Conservation (phyloP, 2,113 vertebrate species). For the Mobula birostris region DNA sequence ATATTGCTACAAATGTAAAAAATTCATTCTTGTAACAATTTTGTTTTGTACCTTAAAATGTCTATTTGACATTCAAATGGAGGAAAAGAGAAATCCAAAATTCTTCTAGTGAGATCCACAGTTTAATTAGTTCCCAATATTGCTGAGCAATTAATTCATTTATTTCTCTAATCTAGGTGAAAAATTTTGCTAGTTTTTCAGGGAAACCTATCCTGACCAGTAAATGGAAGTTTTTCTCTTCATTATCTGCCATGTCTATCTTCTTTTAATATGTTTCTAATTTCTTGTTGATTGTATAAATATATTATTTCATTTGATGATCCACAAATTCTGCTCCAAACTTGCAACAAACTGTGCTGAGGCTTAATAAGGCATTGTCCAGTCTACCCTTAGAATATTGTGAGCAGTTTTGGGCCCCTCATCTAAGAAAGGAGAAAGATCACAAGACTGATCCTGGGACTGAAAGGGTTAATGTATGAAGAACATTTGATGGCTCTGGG, state of each 20-base stretch:
- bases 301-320: background rate
- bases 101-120: background rate
- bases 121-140: background rate
- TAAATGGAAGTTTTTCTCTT: background rate
- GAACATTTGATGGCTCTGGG: too few relatives aligned
- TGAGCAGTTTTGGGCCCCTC: too few relatives aligned
- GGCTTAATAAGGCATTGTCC: too few relatives aligned
- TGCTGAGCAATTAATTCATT: background rate
- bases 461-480: too few relatives aligned
- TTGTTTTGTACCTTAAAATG: background rate
- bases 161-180: background rate
- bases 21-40: background rate
- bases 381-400: too few relatives aligned
- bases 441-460: too few relatives aligned
- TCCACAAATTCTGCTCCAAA: background rate
- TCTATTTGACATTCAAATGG: background rate
- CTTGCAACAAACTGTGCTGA: background rate
- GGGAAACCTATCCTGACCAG: background rate
- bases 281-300: background rate
- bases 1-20: background rate
- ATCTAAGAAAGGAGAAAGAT: too few relatives aligned
- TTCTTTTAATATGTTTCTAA: background rate
- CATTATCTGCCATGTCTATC: background rate
- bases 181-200: background rate
- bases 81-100: background rate